Evolutionary conservation across 2,888 invertebrate genomes (phyloP), one percentile per base, ranked within the genome.

Genomic region (Plebejus argus): DNA sequence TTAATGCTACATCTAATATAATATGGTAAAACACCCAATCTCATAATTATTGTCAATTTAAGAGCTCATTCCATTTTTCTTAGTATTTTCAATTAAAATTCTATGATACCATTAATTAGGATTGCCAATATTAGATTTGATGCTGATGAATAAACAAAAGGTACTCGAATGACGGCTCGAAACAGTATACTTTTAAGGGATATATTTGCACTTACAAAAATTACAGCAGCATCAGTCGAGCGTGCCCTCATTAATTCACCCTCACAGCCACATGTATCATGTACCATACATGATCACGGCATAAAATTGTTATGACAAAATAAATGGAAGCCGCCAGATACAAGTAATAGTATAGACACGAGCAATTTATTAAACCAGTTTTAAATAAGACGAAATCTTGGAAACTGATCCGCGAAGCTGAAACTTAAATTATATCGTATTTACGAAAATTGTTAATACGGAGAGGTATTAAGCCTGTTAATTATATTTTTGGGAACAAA

Each of bases 141-240:
- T 66, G 18, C 28, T 66, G 66, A 28, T 66, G 28, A 66, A 66
- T 33, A 66, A 66, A 66, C 66, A 66, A 66, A 66, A 66, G 28
- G 18, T 66, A 33, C 61, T 61, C 61, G 61, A 15, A 33, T 66
- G 15, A 33, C 15, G 66, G 28, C 18, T 66, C 28, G 66, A 33
- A 66, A 66, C 66, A 28, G 66, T 66, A 66, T 66, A 66, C 66
- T 66, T 66, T 33, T 18, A 28, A 66, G 66, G 66, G 66, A 66
- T 66, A 66, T 33, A 66, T 66, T 66, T 66, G 66, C 66, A 66
- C 66, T 66, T 66, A 66, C 28, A 66, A 66, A 66, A 66, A 66
- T 66, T 66, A 66, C 66, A 66, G 66, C 28, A 28, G 66, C 28
- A 66, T 66, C 66, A 66, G 66, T 33, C 66, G 66, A 66, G 66